Evolutionary conservation across 2,113 vertebrate genomes (phyloP).

Genomic region (Pseudonaja textilis): DNA sequence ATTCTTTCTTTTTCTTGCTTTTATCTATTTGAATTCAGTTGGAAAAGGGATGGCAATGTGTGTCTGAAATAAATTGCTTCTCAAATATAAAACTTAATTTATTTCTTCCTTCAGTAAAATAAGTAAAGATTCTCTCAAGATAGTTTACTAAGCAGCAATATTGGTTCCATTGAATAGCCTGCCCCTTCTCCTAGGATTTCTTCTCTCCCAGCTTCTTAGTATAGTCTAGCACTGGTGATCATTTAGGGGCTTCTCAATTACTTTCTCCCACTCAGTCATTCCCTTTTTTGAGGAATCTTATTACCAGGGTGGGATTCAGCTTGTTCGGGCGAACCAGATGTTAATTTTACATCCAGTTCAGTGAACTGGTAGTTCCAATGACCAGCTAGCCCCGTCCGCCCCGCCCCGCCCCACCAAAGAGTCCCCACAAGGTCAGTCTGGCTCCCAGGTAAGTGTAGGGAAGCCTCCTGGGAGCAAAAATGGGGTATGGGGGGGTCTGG

Average conservation of each 20-base stretch:
- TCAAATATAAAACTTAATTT: neutral
- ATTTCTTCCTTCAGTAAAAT: neutral
- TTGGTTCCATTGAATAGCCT: neutral
- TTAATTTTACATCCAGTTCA: too few species aligned
- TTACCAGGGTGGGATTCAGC: too few species aligned
- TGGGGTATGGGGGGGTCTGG: too few species aligned
- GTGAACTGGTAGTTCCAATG: too few species aligned
- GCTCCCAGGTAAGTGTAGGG: too few species aligned
- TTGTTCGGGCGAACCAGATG: too few species aligned
- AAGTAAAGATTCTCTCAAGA: neutral
- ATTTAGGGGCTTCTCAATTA: neutral
- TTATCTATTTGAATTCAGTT: neutral
- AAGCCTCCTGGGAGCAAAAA: too few species aligned
- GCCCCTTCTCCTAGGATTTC: neutral
- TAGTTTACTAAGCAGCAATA: neutral
- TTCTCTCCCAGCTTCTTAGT: neutral
- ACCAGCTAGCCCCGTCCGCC: too few species aligned
- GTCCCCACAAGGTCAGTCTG: too few species aligned
- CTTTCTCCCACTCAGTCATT: neutral
- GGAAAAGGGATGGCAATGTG: neutral
- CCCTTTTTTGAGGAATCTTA: neutral
- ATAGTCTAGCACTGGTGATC: neutral
- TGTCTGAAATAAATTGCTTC: conserved; percentile 17
- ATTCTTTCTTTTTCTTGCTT: neutral
- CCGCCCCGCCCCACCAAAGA: too few species aligned